Evolutionary conservation across 2,797 vertebrate genomes (phyloP).

Genomic region (Cirrhinus molitorella): DNA sequence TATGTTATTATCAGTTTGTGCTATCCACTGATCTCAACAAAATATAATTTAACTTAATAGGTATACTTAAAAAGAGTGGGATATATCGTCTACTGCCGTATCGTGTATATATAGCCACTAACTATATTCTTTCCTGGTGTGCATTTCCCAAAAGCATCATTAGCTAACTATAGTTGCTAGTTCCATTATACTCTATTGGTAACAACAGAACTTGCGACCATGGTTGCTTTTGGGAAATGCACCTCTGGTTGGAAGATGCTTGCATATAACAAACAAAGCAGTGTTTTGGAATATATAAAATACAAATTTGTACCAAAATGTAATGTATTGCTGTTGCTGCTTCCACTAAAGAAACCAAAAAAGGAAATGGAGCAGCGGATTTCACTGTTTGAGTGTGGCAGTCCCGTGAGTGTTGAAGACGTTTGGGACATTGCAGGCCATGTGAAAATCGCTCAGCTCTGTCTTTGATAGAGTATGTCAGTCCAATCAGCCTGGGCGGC

Average conservation of each 20-base stretch:
- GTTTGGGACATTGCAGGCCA: slow-evolving; percentile 56
- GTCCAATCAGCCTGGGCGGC: slow-evolving; percentile 83
- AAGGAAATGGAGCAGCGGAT: slow-evolving; percentile 27
- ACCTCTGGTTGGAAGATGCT: neutral
- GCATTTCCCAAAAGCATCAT: too few relatives aligned
- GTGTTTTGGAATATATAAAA: neutral
- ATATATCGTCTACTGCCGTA: too few relatives aligned
- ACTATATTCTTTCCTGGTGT: neutral
- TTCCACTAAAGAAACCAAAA: slow-evolving; percentile 44
- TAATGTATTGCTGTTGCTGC: neutral
- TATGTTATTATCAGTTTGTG: neutral
- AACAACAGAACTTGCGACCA: too few relatives aligned
- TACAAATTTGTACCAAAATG: neutral
- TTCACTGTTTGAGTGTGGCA: slow-evolving; percentile 52
- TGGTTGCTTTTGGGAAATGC: too few relatives aligned
- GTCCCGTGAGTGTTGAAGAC: slow-evolving; percentile 43
- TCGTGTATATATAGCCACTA: neutral
- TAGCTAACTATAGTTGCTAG: too few relatives aligned
- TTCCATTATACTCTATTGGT: too few relatives aligned
- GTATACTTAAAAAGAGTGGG: neutral
- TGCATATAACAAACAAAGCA: neutral
- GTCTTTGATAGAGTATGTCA: slow-evolving; percentile 87
- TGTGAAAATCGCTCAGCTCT: slow-evolving; percentile 61
- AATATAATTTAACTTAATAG: neutral
- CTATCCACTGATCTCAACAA: neutral